These are phyloP conservation scores for Carabus problematicus DNA, from an alignment of 2,888 invertebrate genomes.

Conservation along the genomic window DNA sequence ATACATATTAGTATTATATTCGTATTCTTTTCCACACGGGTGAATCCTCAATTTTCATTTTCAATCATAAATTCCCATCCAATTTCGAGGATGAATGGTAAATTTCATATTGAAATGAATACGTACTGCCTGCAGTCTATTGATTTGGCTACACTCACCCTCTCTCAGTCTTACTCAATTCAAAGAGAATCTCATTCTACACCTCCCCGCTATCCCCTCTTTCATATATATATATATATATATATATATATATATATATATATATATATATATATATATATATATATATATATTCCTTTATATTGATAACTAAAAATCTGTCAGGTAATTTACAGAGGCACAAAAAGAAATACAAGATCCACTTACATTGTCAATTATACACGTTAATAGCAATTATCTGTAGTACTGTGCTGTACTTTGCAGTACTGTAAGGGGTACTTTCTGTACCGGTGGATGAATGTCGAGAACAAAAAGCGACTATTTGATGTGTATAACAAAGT, in stretches of 20 bases:
- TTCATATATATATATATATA: background rate
- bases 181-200: slow-evolving; percentile 9
- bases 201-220: slow-evolving; percentile 5
- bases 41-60: slow-evolving; percentile 58
- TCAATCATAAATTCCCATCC: slow-evolving; percentile 61
- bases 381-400: slow-evolving; percentile 24
- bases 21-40: slow-evolving; percentile 56
- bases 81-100: slow-evolving; percentile 60
- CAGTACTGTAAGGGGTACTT: too few species aligned
- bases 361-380: slow-evolving; percentile 40
- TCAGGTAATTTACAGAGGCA: slow-evolving; percentile 44
- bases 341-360: slow-evolving; percentile 32
- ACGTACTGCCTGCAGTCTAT: slow-evolving; percentile 55
- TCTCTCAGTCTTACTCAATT: slow-evolving; percentile 50
- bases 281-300: too few species aligned
- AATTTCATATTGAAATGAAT: slow-evolving; percentile 60
- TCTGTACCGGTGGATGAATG: too few species aligned
- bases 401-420: too few species aligned
- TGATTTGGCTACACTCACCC: slow-evolving; percentile 53
- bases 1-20: slow-evolving; percentile 52
- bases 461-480: too few species aligned
- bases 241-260: too few species aligned
- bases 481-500: too few species aligned
- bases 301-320: slow-evolving; percentile 48
- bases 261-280: too few species aligned